Evolutionary conservation across 2,888 invertebrate species (phyloP).

Genomic region (Pseudolycoriella hygida): DNA sequence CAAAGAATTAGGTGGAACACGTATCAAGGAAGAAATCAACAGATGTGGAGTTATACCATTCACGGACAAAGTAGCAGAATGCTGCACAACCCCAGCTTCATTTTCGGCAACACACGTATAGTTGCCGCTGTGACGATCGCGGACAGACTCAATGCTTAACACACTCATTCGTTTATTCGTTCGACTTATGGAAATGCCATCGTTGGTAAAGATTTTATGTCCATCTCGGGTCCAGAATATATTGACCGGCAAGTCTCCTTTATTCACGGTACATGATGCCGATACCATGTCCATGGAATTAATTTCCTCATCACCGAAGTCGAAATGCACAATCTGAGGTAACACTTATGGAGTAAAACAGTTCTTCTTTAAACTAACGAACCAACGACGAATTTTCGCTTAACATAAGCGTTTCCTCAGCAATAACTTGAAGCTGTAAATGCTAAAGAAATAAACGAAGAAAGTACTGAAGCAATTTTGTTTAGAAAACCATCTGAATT

Average conservation of each 20-base stretch:
- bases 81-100: slow-evolving; percentile 46
- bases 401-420: too few species aligned
- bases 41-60: slow-evolving; percentile 46
- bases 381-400: too few species aligned
- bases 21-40: too few species aligned
- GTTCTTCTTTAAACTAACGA: too few species aligned
- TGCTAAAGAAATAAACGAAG: too few species aligned
- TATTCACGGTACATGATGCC: slow-evolving; percentile 50
- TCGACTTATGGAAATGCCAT: slow-evolving; percentile 40
- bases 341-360: slow-evolving; percentile 35
- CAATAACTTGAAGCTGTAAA: too few species aligned
- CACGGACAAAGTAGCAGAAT: slow-evolving; percentile 50
- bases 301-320: slow-evolving; percentile 50
- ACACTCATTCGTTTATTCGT: slow-evolving; percentile 46
- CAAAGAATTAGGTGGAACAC: too few species aligned
- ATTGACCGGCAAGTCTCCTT: slow-evolving; percentile 64
- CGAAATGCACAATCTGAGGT: slow-evolving; percentile 61
- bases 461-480: too few species aligned
- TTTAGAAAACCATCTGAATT: too few species aligned
- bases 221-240: slow-evolving; percentile 48
- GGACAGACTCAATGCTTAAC: slow-evolving; percentile 49
- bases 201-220: slow-evolving; percentile 21
- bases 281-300: slow-evolving; percentile 60
- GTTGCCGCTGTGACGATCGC: slow-evolving; percentile 51
- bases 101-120: slow-evolving; percentile 60